Base-by-base conservation (phyloP, 2,113 vertebrate genomes). In the Amphilophus citrinellus region DNA sequence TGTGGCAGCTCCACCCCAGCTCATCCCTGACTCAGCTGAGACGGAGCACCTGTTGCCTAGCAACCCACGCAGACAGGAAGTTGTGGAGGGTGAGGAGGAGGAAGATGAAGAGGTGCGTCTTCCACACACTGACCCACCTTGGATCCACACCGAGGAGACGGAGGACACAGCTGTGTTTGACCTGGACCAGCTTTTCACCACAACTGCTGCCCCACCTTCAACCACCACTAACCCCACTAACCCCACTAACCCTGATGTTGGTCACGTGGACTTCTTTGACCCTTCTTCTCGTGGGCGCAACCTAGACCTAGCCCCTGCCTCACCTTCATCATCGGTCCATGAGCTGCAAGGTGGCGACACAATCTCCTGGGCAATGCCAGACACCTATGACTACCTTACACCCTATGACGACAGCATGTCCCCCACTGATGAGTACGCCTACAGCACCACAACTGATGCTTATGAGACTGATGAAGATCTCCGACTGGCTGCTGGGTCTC, bases 371-470 rank as follows among this genome's bases (percentile, higher is more conserved):
- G 95, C 94, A 9, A 94, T 98, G 89, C 96, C 96, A 0, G 96
- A 97, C 65, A 95, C 94, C 83, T 97, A 98, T 0, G 97, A 98
- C 10, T 98, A 98, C 95, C 96, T 97, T 92, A 97, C 97, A 0
- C 97, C 97, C 6, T 97, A 97, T 4, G 97, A 97, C 1, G 96
- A 98, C 1, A 95, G 95, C 0, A 96, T 95, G 87, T 96, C 97
- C 32, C 97, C 97, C 39, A 96, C 97, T 2, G 97, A 98, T 1
- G 97, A 98, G 39, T 97, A 97, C 50, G 92, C 95, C 80, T 93
- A 95, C 32, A 98, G 96, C 94, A 96, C 97, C 84, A 97, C 97
- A 6, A 96, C 97, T 1, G 97, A 97, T 4, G 95, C 96, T 85
- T 97, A 97, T 2, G 96, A 96, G 3, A 96, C 96, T 0, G 93